phyloP scores from a whole-genome alignment of 2,797 vertebrate species.

The Cephalopachus bancanus region DNA sequence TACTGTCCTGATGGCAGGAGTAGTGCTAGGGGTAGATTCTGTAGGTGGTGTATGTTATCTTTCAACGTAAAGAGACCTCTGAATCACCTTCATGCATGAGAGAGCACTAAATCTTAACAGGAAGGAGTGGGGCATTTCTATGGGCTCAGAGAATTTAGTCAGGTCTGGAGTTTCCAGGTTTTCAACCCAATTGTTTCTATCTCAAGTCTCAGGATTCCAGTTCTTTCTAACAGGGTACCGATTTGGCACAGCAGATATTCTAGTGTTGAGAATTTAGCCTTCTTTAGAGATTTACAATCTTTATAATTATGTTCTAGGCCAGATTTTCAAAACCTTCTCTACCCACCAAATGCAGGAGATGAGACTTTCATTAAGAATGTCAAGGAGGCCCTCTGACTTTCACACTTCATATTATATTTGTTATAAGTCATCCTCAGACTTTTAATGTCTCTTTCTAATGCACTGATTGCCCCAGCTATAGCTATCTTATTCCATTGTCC shows the following conservation, averaged over 20 bases:
- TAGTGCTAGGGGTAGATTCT: not conserved
- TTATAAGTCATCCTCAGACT: not conserved
- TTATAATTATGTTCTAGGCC: not conserved
- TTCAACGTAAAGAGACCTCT: not conserved
- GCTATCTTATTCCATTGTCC: not conserved
- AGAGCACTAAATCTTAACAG: not conserved
- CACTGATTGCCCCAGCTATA: not conserved
- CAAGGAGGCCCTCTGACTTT: not conserved
- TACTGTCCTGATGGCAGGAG: not conserved
- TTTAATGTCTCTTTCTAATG: not conserved
- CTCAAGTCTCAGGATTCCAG: not conserved
- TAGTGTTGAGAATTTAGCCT: not conserved
- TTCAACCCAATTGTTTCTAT: not conserved
- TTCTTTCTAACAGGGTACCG: not conserved
- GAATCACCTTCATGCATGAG: not conserved
- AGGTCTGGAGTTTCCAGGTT: not conserved
- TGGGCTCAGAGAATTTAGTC: not conserved
- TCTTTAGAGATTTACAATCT: not conserved
- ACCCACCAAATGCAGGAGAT: not conserved
- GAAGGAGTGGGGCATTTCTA: fast-evolving
- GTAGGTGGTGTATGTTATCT: not conserved
- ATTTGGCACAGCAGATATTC: not conserved
- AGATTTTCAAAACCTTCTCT: conserved; percentile 16
- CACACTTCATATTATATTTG: not conserved
- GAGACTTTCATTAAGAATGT: not conserved